Evolutionary conservation across 1,140 invertebrate genomes (phyloP).

Genomic region (Drosophila ercepeae): DNA sequence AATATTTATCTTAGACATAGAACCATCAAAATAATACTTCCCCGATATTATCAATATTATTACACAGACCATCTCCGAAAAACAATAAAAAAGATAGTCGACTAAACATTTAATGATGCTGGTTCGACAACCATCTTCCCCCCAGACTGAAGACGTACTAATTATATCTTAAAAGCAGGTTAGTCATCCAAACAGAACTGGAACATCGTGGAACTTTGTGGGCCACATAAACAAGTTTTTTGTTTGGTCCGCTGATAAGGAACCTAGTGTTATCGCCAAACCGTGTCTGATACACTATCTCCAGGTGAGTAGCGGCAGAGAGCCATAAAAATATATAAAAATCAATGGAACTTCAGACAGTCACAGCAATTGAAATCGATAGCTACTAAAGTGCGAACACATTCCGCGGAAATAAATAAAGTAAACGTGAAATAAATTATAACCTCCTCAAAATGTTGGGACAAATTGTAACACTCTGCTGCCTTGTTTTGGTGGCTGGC

Average conservation of each 20-base stretch:
- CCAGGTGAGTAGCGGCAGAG: conserved; percentile 28
- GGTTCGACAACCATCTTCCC: conserved; percentile 4
- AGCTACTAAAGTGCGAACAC: conserved; percentile 58
- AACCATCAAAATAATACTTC: conserved; percentile 40
- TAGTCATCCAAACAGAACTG: conserved; percentile 35
- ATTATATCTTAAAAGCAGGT: conserved; percentile 32
- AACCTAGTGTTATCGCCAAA: conserved; percentile 30
- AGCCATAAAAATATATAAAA: conserved; percentile 65
- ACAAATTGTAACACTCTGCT: conserved; percentile 44
- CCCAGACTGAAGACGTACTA: conserved; percentile 17
- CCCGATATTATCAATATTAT: conserved; percentile 42
- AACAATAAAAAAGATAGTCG: conserved; percentile 60
- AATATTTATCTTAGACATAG: conserved; percentile 29
- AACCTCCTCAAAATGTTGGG: conserved; percentile 37
- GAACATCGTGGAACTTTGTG: conserved; percentile 41
- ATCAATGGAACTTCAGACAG: conserved; percentile 65
- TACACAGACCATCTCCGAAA: conserved; percentile 17
- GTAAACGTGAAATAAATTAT: conserved; percentile 1
- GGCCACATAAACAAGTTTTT: conserved; percentile 50
- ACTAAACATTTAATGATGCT: conserved; percentile 32
- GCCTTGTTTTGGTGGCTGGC: conserved; percentile 45
- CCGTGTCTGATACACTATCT: conserved; percentile 48
- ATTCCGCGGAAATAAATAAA: conserved; percentile 13
- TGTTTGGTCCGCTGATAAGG: conserved; percentile 39
- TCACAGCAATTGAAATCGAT: conserved; percentile 66